phyloP scores from a whole-genome alignment of 2,888 invertebrate species.

The Morpho achilles region DNA sequence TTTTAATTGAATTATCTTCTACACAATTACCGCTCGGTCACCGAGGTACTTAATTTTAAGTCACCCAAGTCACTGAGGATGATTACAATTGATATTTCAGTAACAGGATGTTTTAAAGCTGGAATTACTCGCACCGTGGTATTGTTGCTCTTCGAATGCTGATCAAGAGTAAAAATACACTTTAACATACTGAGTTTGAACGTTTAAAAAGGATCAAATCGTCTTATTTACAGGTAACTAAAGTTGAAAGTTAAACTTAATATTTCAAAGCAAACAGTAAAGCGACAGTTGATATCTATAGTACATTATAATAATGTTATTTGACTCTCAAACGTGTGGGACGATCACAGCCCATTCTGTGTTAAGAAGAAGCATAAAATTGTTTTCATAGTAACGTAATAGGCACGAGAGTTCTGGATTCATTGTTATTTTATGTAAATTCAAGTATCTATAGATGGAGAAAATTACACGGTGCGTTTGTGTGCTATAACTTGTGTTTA shows the following conservation, averaged over 20 bases:
- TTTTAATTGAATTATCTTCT: no score
- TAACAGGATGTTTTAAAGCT: conserved; percentile 36
- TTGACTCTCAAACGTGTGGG: conserved; percentile 63
- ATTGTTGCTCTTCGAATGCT: conserved; percentile 59
- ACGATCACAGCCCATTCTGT: conserved; percentile 67
- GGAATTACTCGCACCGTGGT: conserved; percentile 49
- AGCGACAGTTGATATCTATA: conserved; percentile 34
- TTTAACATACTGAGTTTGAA: conserved; percentile 37
- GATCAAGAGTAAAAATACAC: conserved; percentile 69
- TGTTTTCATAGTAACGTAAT: conserved; percentile 35
- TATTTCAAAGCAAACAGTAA: conserved; percentile 11
- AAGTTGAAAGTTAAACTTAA: conserved; percentile 30
- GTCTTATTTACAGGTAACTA: conserved; percentile 23
- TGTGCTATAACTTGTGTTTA: conserved; percentile 13
- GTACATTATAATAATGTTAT: conserved; percentile 70
- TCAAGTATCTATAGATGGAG: conserved; percentile 17
- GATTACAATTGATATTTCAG: conserved; percentile 31
- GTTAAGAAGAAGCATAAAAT: conserved; percentile 59
- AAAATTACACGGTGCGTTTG: conserved; percentile 21
- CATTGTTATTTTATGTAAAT: conserved; percentile 29
- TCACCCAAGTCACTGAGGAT: conserved; percentile 16
- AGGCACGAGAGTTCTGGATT: conserved; percentile 26
- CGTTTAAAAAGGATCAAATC: neutral
- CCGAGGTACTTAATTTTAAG: conserved; percentile 6
- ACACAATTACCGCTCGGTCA: no score